Conservation (phyloP, 1,140 invertebrate genomes). For the Pseudomyrmex flavicornis region DNA sequence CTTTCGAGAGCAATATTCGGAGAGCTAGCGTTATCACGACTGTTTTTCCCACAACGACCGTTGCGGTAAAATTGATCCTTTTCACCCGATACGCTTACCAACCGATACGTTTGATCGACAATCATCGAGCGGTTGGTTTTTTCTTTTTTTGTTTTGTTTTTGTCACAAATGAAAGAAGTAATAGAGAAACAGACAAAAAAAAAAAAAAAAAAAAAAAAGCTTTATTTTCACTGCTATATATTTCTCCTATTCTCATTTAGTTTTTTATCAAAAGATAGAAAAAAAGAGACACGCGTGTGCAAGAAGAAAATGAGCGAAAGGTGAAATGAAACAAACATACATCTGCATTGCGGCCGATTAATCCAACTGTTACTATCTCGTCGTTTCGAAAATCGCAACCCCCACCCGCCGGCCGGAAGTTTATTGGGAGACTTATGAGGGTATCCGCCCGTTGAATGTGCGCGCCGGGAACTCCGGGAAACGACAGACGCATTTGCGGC, state of each 20-base stretch:
- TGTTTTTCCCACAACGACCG: neutral
- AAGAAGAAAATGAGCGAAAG: no score
- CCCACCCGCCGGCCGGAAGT: conserved; percentile 15
- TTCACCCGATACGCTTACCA: neutral
- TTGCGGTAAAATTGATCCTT: conserved; percentile 3
- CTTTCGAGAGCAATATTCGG: neutral
- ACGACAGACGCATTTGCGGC: conserved; percentile 24
- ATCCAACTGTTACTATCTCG: neutral
- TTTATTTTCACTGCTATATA: neutral
- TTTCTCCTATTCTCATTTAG: no score
- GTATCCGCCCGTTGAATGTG: neutral
- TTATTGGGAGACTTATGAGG: conserved; percentile 24
- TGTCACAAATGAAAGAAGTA: no score
- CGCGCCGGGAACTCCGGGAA: conserved; percentile 7
- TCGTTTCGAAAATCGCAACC: conserved; percentile 7
- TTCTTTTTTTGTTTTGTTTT: neutral
- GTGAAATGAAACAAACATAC: no score
- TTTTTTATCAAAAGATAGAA: no score
- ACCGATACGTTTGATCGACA: neutral
- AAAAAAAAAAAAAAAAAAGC: neutral
- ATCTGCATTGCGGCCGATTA: neutral
- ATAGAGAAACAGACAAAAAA: neutral
- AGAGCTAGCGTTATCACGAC: neutral
- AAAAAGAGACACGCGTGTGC: no score
- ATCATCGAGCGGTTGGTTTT: conserved; percentile 7